Evolutionary conservation across 1,140 invertebrate species (phyloP).

Genomic region (Spodoptera litura): DNA sequence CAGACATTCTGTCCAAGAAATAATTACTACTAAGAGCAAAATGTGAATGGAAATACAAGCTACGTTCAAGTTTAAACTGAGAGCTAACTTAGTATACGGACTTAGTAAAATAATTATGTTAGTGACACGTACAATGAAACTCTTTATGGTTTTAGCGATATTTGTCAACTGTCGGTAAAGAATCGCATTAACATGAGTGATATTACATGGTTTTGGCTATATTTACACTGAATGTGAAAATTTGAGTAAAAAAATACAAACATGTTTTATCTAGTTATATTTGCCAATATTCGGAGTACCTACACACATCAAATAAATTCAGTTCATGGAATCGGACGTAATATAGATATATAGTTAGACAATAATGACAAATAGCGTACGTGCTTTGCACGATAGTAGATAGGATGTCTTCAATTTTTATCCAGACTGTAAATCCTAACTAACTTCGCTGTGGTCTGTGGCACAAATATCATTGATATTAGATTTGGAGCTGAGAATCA

Average conservation of each 20-base stretch:
- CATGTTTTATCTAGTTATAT: background rate
- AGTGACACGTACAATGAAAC: background rate
- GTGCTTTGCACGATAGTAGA: background rate
- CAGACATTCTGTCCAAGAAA: conserved; percentile 24
- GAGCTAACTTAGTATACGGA: background rate
- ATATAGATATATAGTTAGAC: conserved; percentile 7
- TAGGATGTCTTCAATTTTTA: background rate
- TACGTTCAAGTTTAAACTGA: conserved; percentile 26
- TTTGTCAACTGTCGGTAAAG: background rate
- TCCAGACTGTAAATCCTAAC: background rate
- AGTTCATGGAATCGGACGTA: background rate
- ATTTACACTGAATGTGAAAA: too few species aligned
- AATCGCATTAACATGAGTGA: too few species aligned
- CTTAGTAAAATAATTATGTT: conserved; percentile 22
- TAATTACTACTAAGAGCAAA: conserved; percentile 24
- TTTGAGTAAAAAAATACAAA: background rate
- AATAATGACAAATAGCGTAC: conserved; percentile 5
- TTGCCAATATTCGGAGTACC: conserved; percentile 3
- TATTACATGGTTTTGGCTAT: background rate
- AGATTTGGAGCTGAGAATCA: background rate
- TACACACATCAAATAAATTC: background rate
- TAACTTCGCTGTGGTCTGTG: too few species aligned
- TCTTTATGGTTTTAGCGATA: conserved; percentile 20
- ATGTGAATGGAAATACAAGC: conserved; percentile 29
- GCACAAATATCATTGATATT: too few species aligned